Evolutionary conservation across 2,113 vertebrate genomes (phyloP), one percentile per base, ranked within the genome.

Genomic region (Hepsetus odoe): DNA sequence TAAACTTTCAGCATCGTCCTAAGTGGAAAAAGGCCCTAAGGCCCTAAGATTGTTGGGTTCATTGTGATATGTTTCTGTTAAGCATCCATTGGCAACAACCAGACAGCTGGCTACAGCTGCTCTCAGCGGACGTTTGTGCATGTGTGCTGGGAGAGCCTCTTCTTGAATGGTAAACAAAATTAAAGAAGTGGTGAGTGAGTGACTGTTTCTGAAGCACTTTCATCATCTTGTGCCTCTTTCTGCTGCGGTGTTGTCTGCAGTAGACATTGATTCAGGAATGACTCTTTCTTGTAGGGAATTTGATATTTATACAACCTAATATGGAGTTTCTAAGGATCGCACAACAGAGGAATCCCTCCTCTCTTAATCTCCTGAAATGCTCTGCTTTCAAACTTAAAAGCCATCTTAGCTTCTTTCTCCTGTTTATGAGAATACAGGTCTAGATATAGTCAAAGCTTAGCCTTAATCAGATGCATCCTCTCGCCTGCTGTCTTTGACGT

Each of bases 21-120:
- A 16, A 40, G 56, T 32, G 58, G 58, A 42, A 64, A 74, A 74
- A 62, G n/a, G 24, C 40, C 33, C 58, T 62, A 74, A 62, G 49
- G 46, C 49, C 38, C 30, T n/a, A n/a, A 30, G 38, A 74, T 42
- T 46, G 58, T 64, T 64, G 58, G 64, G 32, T 33, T 40, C 35
- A 9, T 35, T 26, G 51, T 38, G 33, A 40, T 72, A 53, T 30
- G 24, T 58, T 38, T 58, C 20, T 7, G 53, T 56, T 40, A 58
- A 56, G 16, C 53, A 26, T 58, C 53, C 53, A 56, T n/a, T 58
- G 70, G 38, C 53, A 33, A 28, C 20, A 44, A 46, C 32, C 46
- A 16, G 33, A 26, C 69, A 72, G 49, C 49, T 55, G 49, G 49
- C 28, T 55, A 18, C 68, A 71, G 68, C 69, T 72, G 49, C 22